phyloP scores from a whole-genome alignment of 2,888 invertebrate species.

The Saturnia pavonia region DNA sequence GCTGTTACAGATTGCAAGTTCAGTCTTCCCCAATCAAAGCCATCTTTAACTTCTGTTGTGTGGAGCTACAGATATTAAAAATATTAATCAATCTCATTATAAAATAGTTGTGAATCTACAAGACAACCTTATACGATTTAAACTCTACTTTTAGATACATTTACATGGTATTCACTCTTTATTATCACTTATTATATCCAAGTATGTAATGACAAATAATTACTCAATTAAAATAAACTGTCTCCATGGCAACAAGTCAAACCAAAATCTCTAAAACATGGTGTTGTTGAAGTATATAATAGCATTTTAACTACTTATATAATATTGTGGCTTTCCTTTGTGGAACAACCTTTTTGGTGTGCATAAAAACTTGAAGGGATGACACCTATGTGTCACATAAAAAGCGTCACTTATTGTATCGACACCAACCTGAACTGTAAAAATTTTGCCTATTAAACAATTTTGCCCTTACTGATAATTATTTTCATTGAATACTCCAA shows the following conservation, averaged over 20 bases:
- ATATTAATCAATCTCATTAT: background rate
- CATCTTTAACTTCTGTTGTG: constrained; percentile 93
- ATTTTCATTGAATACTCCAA: too few relatives aligned
- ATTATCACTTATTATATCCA: background rate
- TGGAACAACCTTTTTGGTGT: too few relatives aligned
- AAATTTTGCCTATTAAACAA: too few relatives aligned
- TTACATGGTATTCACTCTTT: background rate
- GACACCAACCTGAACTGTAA: too few relatives aligned
- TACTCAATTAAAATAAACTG: background rate
- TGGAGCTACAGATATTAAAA: constrained; percentile 82
- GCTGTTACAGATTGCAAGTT: constrained; percentile 97
- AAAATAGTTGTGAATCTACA: too few relatives aligned
- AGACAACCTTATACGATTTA: background rate
- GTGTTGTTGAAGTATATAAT: too few relatives aligned
- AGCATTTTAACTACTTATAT: background rate
- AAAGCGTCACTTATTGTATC: too few relatives aligned
- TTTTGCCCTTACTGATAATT: too few relatives aligned
- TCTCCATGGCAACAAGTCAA: background rate
- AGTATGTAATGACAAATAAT: background rate
- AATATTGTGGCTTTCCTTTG: too few relatives aligned
- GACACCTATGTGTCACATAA: too few relatives aligned
- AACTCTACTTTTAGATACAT: background rate
- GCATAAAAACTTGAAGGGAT: too few relatives aligned
- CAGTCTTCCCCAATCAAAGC: constrained; percentile 94
- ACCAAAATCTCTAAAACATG: background rate